Percentiles rank a stretch among this genome's conserved stretches.
phyloP scores from a whole-genome alignment of 2,113 vertebrate species.

The Cebus imitator region DNA sequence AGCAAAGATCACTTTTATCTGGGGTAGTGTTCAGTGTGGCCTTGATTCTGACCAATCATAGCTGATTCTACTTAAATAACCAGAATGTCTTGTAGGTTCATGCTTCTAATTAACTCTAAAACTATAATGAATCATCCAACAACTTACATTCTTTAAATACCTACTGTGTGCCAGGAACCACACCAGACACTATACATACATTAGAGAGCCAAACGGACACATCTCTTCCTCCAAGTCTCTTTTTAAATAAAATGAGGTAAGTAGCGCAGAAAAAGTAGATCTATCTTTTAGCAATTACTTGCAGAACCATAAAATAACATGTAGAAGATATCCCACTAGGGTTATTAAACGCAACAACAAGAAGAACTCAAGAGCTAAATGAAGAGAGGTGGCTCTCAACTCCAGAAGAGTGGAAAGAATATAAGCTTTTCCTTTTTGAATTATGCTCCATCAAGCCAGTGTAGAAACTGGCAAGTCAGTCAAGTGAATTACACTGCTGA shows the following conservation, averaged over 20 bases:
- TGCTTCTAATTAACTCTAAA: neutral
- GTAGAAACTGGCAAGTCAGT: conserved; percentile 92
- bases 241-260: neutral
- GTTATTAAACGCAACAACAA: neutral
- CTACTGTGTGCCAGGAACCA: neutral
- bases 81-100: neutral
- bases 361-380: neutral
- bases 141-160: neutral
- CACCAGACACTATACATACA: neutral
- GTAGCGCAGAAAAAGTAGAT: neutral
- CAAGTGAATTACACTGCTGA: conserved; percentile 91
- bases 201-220: neutral
- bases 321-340: neutral
- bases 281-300: neutral
- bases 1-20: neutral
- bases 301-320: neutral
- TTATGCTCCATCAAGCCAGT: conserved; percentile 93
- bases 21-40: neutral
- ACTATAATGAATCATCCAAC: neutral
- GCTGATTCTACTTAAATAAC: neutral
- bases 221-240: neutral
- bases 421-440: conserved; percentile 94
- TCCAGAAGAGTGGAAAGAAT: conserved; percentile 91
- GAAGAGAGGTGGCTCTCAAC: conserved; percentile 64
- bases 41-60: neutral